Evolutionary conservation across 35 echinoderm and acorn worm genomes (phyloP).

Genomic region (Ophioderma brevispina): DNA sequence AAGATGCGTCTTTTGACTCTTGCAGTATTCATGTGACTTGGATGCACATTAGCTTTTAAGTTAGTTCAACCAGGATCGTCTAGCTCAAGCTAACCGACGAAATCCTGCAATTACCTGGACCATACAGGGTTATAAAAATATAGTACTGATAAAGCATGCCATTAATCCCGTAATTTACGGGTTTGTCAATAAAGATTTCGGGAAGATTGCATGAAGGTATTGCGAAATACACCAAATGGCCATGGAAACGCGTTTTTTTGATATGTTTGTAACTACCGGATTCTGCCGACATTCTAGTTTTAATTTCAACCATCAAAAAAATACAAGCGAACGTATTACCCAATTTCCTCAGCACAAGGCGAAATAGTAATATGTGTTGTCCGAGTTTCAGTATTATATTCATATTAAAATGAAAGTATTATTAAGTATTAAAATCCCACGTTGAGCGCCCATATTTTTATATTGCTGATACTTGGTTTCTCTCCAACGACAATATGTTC

Average conservation of each 20-base stretch:
- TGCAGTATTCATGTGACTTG: conserved; percentile 41
- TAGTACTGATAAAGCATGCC: conserved; percentile 45
- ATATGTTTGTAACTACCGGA: too few species aligned
- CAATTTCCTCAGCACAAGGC: too few species aligned
- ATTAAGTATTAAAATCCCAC: too few species aligned
- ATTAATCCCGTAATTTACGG: conserved; percentile 66
- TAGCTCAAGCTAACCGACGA: background rate
- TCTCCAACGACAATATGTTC: conserved; percentile 20
- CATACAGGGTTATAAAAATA: background rate
- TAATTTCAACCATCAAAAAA: too few species aligned
- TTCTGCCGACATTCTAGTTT: too few species aligned
- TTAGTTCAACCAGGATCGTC: background rate
- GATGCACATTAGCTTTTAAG: background rate
- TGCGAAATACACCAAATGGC: background rate
- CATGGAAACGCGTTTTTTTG: background rate
- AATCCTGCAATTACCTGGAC: background rate
- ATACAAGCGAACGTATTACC: too few species aligned
- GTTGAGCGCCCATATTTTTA: conserved; percentile 48
- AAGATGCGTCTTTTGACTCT: conserved; percentile 51
- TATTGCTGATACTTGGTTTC: conserved; percentile 29
- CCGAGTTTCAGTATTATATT: too few species aligned
- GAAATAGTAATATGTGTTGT: too few species aligned
- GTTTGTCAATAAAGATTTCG: conserved; percentile 58
- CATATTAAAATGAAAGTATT: too few species aligned
- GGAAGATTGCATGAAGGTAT: background rate